Evolutionary conservation across 2,113 vertebrate species (phyloP), one percentile per base, ranked within the genome.

Genomic region (Myotis davidii): DNA sequence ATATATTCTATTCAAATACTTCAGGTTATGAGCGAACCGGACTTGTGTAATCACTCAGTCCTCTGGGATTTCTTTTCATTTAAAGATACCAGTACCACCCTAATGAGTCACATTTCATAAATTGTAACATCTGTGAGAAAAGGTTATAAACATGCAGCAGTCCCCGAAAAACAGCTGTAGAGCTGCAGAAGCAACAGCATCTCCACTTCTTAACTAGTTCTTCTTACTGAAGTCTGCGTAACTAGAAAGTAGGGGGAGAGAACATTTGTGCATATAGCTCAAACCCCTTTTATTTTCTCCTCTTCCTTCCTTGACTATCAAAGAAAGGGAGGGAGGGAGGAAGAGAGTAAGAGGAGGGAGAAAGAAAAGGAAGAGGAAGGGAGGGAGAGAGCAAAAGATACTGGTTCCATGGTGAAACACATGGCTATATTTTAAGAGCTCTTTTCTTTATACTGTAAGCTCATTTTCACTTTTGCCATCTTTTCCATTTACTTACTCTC

Each of bases 61-160:
- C 96, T 79, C 84, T 23, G 95, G 91, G 98, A 91, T 50, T 91
- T 96, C 84, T 96, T 93, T 95, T 96, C 95, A 95, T 90, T 95
- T 90, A 92, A 93, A 97, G 97, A 98, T 97, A 97, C 70, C 79
- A 97, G 98, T 96, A 98, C 98, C 98, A 98, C 98, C 98, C 98
- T 94, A 91, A 93, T 99, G 98, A 99, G 96, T 98, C 97, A 98
- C 96, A 97, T 97, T 97, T 98, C 91, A 97, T 96, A 97, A 98
- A 91, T 85, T 87, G 69, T 94, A 98, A 98, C 98, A 98, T 98
- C 98, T 98, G 98, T 82, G 94, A 88, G 59, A 97, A 95, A 91
- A 94, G 39, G 88, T 72, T 52, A 97, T 96, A 98, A 98, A 98
- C 98, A 98, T 56, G 70, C 6, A 95, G 48, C 79, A 69, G 64